Base-by-base conservation (phyloP, 2,888 invertebrate species). In the Criorhina ranunculi region DNA sequence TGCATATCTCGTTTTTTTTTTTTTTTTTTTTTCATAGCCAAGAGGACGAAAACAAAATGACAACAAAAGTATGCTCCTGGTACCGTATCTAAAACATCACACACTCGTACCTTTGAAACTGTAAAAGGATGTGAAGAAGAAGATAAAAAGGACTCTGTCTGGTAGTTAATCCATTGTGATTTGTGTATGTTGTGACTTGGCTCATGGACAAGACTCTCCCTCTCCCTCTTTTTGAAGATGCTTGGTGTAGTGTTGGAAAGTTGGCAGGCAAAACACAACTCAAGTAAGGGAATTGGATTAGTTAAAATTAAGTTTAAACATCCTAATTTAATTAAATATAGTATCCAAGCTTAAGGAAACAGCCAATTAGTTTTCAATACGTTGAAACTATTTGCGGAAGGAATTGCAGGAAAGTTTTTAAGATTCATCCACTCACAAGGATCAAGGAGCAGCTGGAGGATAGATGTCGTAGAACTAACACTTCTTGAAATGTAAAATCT, bases 121-220 rank as follows among this genome's bases (percentile, higher is more conserved):
- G 51, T 19, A 17, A 42, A 64, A 33, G 49, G 57, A 37, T 55
- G 31, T 11, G 33, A 15, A 46, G 46, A 55, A 35, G 46, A 57
- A 40, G 49, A 60, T 8, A 37, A 60, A 66, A 59, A 60, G 70
- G 53, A 24, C 24, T 66, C 40, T 77, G 82, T 82, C 82, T 82
- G 82, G 53, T 12, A 82, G 77, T 72, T 77, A 72, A 82, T 82
- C 82, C 82, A n/a, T 66, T 72, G 64, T 77, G 77, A 82, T 82
- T 82, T 82, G 77, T 70, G 72, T 72, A 46, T 53, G 31, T 66
- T 31, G 66, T 53, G 44, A 64, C 70, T 69, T 81, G 81, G 76
- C 76, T 40, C 19, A 40, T n/a, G 15, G 24, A 35, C 17, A 57
- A 40, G 59, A 33, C 7, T 9, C n/a, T 31, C 5, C 4, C 24